Base-by-base conservation (phyloP, 2,797 vertebrate genomes). In the Liasis olivaceus region DNA sequence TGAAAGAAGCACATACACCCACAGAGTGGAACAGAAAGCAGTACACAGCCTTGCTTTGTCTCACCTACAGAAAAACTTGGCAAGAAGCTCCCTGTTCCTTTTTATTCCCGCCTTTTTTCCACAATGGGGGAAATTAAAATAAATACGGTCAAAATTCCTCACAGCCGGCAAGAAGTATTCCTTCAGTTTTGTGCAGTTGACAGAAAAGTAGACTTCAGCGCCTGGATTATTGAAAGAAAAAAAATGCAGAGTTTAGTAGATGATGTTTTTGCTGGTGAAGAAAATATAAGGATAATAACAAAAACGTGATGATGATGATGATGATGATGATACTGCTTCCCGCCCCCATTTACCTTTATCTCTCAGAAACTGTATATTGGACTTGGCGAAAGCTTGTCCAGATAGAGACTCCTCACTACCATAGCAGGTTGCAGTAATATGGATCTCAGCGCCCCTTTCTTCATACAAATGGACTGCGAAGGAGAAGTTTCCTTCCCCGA, bases 401-500 rank as follows among this genome's bases (percentile, higher is more conserved):
- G 95, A 95, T 85, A 97, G 95, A 47, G 97, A 97, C 3, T 97
- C 97, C 88, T 97, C 96, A 28, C 90, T 92, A 96, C 98, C 98
- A 93, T 98, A 98, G 92, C 99, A 98, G 28, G 99, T 99, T 93
- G 99, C 98, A 0, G 98, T 98, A 1, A 99, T n/a, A 7, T 56
- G 92, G 4, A 94, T 42, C 20, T 89, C 96, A 0, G 93, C 94
- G 2, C 94, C 96, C 2, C 28, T 90, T 2, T 91, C 89, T 92
- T 96, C 96, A 87, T 98, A 97, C 15, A 98, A 91, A 9, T 97
- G 96, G 0, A 98, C 98, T 0, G 99, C 98, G 94, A 99, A 99
- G 0, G 99, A 99, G 96, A 99, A 99, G 96, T 99, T 99, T n/a
- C 99, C 99, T 93, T 99, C 99, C 87, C 99, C 99, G 47, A 99